These are phyloP conservation scores for Discoglossus pictus DNA, from an alignment of 2,797 vertebrate genomes.

Conservation along the genomic window DNA sequence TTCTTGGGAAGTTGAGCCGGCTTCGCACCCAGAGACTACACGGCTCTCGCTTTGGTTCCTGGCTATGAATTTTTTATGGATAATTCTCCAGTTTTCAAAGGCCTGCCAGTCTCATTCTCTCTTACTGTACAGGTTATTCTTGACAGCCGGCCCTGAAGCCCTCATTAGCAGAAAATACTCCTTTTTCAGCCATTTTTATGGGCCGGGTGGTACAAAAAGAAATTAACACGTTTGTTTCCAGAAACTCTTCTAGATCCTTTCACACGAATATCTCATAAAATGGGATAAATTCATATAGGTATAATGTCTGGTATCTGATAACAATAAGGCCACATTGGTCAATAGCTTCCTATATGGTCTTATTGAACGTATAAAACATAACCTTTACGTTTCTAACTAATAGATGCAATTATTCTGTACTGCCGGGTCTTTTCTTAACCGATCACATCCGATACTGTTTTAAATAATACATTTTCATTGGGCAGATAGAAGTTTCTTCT, in stretches of 20 bases:
- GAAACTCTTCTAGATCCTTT: slow-evolving; percentile 1
- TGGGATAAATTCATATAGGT: too few relatives aligned
- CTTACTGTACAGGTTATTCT: slow-evolving; percentile 41
- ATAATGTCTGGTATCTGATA: too few relatives aligned
- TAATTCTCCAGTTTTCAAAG: slow-evolving; percentile 49
- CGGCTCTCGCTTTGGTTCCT: slow-evolving; percentile 51
- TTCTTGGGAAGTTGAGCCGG: slow-evolving; percentile 55
- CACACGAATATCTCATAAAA: too few relatives aligned
- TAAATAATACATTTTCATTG: too few relatives aligned
- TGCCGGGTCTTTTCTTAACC: too few relatives aligned
- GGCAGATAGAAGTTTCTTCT: too few relatives aligned
- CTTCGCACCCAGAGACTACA: slow-evolving; percentile 13
- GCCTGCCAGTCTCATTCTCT: slow-evolving; percentile 48
- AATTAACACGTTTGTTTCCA: slow-evolving; percentile 39
- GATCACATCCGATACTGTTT: too few relatives aligned
- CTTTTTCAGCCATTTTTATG: slow-evolving; percentile 22
- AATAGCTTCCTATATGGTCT: too few relatives aligned
- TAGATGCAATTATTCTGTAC: too few relatives aligned
- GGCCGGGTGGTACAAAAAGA: slow-evolving; percentile 16
- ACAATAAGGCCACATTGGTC: too few relatives aligned
- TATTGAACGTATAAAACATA: too few relatives aligned
- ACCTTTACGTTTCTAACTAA: too few relatives aligned
- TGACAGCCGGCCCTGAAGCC: slow-evolving; percentile 45
- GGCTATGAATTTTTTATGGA: slow-evolving; percentile 51
- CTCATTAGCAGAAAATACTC: slow-evolving; percentile 43